Base-by-base conservation (phyloP, 1,140 invertebrate genomes). In the Leptoteleia sp. region DNA sequence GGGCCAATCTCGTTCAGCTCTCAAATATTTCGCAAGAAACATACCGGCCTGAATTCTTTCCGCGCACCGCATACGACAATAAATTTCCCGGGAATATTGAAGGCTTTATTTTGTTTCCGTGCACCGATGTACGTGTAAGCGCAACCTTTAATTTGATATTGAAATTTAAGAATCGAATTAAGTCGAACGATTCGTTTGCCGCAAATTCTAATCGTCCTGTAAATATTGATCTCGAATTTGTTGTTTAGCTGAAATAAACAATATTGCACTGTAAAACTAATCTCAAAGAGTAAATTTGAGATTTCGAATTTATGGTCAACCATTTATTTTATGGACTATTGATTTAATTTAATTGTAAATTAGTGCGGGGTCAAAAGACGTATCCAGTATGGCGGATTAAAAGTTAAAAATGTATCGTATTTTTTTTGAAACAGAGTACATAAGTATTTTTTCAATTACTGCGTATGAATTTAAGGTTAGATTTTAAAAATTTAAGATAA, bases 1-100 rank as follows among this genome's bases (percentile, higher is more conserved):
- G 37, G 59, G 45, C 72, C 72, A 76, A 76, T 76, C 47, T 65
- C 61, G 71, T 61, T 52, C 6, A 37, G 45, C 61, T 61, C 62
- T 40, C 72, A 50, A 67, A 76, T 76, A 68, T 67, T 76, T 55
- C 25, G 27, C 43, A 52, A 67, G 62, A 61, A 61, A 55, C 62
- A 62, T 62, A 55, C 64, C 35, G 22, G 16, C 37, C 47, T 19
- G 38, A 55, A 76, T 62, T 76, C 72, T 68, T 68, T 12, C 37
- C 47, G 55, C 64, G 61, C 25, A 9, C 29, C 15, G n/a, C 9
- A 40, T 52, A 25, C 38, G 31, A 61, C 37, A 19, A 67, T 67
- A 76, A 76, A 68, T 75, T 65, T 45, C 42, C 43, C 0, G 8
- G 13, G 0, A 61, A 71, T 61, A 47, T 61, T 54, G 37, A 71